phyloP scores from a whole-genome alignment of 1,140 invertebrate genomes.

The Ladona fulva region DNA sequence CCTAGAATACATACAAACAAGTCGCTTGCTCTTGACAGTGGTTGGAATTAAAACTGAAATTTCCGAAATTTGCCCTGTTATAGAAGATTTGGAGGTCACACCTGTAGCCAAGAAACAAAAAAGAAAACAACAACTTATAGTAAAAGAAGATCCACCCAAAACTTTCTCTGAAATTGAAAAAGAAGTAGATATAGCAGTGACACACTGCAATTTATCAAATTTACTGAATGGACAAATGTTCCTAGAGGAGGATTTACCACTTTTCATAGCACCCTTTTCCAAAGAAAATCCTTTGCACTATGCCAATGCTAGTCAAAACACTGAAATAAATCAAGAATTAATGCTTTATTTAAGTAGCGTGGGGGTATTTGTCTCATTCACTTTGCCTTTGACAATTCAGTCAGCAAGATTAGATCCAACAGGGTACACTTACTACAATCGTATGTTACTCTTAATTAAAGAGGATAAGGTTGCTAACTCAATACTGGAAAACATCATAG shows the following conservation, averaged over 20 bases:
- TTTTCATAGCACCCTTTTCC: neutral
- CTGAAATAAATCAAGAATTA: neutral
- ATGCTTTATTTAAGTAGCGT: neutral
- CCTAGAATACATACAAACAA: neutral
- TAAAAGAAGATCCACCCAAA: neutral
- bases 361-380: neutral
- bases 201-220: neutral
- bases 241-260: neutral
- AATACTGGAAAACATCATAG: too few relatives aligned
- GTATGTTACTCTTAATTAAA: neutral
- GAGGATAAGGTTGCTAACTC: neutral
- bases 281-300: neutral
- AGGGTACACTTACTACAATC: neutral
- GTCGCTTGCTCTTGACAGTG: neutral
- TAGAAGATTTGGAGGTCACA: too few relatives aligned
- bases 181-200: neutral
- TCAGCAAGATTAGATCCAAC: neutral
- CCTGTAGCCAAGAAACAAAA: neutral
- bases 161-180: neutral
- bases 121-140: neutral
- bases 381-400: neutral
- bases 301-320: neutral
- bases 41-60: neutral
- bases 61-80: too few relatives aligned
- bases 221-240: neutral